Evolutionary conservation across 2,113 vertebrate species (phyloP).

Genomic region (Pelmatolapia mariae): DNA sequence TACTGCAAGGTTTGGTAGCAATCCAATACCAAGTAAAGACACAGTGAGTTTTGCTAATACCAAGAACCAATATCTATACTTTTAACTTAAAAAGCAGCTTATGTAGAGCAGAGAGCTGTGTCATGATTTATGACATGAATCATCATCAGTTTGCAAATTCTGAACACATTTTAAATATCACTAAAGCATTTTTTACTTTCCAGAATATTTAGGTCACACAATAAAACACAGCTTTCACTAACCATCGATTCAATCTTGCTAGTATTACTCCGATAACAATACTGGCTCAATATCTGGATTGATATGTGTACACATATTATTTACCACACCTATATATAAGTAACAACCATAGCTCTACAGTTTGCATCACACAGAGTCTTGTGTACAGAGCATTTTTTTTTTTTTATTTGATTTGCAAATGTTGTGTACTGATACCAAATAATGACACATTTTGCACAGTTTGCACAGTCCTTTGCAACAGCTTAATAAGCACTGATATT

Average conservation of each 20-base stretch:
- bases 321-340: neutral
- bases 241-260: neutral
- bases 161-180: neutral
- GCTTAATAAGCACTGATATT: neutral
- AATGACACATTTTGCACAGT: neutral
- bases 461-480: neutral
- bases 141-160: neutral
- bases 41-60: neutral
- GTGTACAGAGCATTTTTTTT: neutral
- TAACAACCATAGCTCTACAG: neutral
- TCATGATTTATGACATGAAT: neutral
- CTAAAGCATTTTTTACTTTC: neutral
- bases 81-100: neutral
- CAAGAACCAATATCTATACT: neutral
- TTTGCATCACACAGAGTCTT: neutral
- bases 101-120: neutral
- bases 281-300: neutral
- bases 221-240: neutral
- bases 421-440: neutral
- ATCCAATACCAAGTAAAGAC: neutral
- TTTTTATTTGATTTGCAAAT: neutral
- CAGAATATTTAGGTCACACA: neutral
- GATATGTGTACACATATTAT: neutral
- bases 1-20: neutral
- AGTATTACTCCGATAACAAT: neutral